A percentile compares a stretch with the other conserved stretches of the same genome.
Conservation (phyloP, 2,888 invertebrate species). For the Rambutsinella grinnellia region DNA sequence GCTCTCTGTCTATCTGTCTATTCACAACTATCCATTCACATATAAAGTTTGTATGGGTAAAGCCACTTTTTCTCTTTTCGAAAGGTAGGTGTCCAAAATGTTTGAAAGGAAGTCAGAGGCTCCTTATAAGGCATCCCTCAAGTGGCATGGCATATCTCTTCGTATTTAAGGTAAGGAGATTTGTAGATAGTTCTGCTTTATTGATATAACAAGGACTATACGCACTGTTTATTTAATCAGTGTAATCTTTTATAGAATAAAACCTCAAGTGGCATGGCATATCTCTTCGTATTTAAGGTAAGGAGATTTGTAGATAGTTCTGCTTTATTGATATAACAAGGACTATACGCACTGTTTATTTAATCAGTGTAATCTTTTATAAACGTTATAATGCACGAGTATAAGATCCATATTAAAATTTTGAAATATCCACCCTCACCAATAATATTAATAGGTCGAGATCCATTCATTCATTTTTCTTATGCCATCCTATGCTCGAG, state of each 20-base stretch:
- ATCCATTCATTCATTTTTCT: constrained; percentile 40
- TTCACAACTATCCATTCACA: constrained; percentile 2
- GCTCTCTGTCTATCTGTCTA: background rate
- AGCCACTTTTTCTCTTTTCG: constrained; percentile 33
- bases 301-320: background rate
- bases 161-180: background rate
- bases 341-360: no score
- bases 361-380: no score
- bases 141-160: constrained; percentile 34
- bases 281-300: constrained; percentile 2
- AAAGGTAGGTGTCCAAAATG: constrained; percentile 54
- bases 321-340: no score
- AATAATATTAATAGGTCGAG: constrained; percentile 14
- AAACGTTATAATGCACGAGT: no score
- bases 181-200: no score
- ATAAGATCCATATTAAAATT: no score
- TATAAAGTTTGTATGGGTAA: background rate
- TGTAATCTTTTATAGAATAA: no score
- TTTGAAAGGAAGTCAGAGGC: constrained; percentile 53
- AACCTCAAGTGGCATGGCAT: constrained; percentile 41
- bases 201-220: no score
- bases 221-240: no score
- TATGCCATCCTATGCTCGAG: no score
- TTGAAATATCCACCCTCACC: constrained; percentile 47
- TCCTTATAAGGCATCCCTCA: constrained; percentile 57